Base-by-base conservation (phyloP, 30 jellyfish, hydroid and myxozoan species). In the Pelagia noctiluca region DNA sequence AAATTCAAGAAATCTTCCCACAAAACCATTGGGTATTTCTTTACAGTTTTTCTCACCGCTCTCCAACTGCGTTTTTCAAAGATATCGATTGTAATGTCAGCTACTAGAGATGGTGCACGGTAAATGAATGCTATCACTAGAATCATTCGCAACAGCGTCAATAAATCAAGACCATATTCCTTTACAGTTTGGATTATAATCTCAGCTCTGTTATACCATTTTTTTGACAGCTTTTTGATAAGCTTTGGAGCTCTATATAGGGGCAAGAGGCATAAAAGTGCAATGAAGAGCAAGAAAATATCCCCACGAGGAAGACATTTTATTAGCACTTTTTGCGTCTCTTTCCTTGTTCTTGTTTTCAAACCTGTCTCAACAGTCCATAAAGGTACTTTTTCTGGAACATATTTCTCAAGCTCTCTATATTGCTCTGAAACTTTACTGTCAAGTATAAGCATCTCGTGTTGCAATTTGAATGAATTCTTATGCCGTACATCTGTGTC, bases 281-380 rank as follows among this genome's bases (percentile, higher is more conserved):
- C 98, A 36, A 82, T 82, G 8, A 86, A 21, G 37, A 70, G 33
- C 30, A 86, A 71, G 21, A 84, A 53, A 4, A 77, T 18, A 37
- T 78, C 86, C 8, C 98, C 98, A 62, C 97, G 95, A n/a, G 98
- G 98, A 13, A 92, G 82, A 34, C 97, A 79, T 24, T 80, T 12
- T 38, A 92, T 76, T 21, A 92, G 66, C 18, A 92, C 98, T 23
- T 86, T 71, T 36, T 87, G 96, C 1, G 97, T 92, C 38, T 92
- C 98, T 79, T 75, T 73, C 34, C 97, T 80, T 63, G 97, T 23
- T 10, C 98, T 88, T 42, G 84, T 33, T 28, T 87, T 52, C 32
- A 92, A 57, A 1, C 98, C 98, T 16, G 89, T 85, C 35, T 69
- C 48, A 22, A 49, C 57, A 13, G 92, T 62, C 92, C 95, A 92